Evolutionary conservation across 1,140 invertebrate species (phyloP).

Genomic region (Galendromus occidentalis): DNA sequence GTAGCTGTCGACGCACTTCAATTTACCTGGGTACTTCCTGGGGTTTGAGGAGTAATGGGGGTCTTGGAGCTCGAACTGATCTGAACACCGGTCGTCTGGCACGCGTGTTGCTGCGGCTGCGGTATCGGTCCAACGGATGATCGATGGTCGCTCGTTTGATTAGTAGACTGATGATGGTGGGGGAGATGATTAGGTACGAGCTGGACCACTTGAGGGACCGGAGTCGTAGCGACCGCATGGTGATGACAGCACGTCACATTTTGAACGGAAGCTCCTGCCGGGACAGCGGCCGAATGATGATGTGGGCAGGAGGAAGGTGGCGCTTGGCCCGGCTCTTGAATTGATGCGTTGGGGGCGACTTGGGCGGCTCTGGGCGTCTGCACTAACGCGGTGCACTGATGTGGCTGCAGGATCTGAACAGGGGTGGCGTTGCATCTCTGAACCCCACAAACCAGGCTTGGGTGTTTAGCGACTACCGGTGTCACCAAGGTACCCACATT

Average conservation of each 20-base stretch:
- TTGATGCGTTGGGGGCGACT: not conserved
- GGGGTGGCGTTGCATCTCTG: conserved; percentile 8
- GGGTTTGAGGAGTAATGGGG: conserved; percentile 10
- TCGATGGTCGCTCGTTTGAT: not conserved
- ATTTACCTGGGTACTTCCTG: conserved; percentile 11
- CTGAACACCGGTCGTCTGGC: conserved; percentile 7
- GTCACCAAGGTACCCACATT: not conserved
- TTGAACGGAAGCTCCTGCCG: not conserved
- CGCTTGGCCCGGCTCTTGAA: not conserved
- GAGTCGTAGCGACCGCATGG: conserved; percentile 8
- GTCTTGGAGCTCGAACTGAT: conserved; percentile 10
- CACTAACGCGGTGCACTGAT: conserved; percentile 2
- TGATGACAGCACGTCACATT: conserved; percentile 10
- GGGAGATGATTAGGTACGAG: not conserved
- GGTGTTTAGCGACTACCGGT: conserved; percentile 3
- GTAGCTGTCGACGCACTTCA: too few relatives aligned
- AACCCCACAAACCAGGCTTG: conserved; percentile 9
- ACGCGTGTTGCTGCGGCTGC: conserved; percentile 9
- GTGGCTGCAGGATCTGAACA: conserved; percentile 5
- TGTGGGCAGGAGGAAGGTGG: not conserved
- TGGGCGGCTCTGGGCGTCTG: not conserved
- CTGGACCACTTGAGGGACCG: conserved; percentile 8
- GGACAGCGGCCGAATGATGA: conserved; percentile 1
- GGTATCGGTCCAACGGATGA: not conserved
- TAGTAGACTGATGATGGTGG: not conserved